Evolutionary conservation across 2,113 vertebrate species (phyloP).

Genomic region (Sminthopsis crassicaudata): DNA sequence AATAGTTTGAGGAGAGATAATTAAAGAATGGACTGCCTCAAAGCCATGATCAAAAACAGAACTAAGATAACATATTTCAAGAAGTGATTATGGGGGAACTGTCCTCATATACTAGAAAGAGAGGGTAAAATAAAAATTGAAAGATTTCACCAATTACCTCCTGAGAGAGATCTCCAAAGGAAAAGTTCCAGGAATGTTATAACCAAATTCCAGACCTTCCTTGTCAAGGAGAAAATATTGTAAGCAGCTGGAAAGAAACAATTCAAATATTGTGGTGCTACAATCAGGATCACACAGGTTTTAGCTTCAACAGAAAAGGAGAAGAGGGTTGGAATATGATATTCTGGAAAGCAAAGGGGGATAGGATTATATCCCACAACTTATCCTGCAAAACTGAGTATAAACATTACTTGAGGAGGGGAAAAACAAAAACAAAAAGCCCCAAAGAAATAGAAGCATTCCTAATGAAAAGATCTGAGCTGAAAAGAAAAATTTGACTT

Average conservation of each 20-base stretch:
- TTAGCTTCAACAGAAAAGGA: not conserved
- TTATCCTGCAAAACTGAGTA: not conserved
- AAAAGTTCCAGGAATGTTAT: not conserved
- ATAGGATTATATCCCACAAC: not conserved
- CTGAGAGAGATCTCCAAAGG: not conserved
- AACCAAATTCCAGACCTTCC: not conserved
- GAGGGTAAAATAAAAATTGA: not conserved
- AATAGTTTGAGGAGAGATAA: not conserved
- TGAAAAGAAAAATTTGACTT: not conserved
- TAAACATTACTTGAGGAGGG: not conserved
- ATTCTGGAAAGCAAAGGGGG: not conserved
- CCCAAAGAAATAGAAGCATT: not conserved
- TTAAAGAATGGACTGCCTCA: not conserved
- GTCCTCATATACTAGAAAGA: not conserved
- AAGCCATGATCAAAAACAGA: not conserved
- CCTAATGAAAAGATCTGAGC: not conserved
- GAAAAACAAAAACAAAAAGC: not conserved
- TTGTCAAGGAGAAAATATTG: not conserved
- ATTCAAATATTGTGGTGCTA: not conserved
- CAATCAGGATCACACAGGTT: not conserved
- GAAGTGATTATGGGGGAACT: not conserved
- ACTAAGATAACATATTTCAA: not conserved
- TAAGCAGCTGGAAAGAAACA: not conserved
- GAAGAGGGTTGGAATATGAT: not conserved
- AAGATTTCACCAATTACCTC: not conserved